These are phyloP conservation scores for Melanotaenia nigrans DNA, from an alignment of 2,797 vertebrate species.

Conservation along the genomic window DNA sequence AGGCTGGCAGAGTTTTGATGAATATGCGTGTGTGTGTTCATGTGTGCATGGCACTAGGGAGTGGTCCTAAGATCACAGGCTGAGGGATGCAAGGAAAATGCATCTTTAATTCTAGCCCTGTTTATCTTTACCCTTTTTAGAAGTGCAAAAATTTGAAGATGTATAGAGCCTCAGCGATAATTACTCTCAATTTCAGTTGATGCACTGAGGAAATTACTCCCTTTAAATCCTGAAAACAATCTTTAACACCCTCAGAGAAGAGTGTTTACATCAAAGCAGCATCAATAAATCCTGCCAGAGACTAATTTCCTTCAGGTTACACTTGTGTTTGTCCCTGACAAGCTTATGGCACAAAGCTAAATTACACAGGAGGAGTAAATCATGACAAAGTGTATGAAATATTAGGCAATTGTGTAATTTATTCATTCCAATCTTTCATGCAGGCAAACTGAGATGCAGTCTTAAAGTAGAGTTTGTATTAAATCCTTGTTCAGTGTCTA, in stretches of 20 bases:
- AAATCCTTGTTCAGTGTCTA: slow-evolving; percentile 23
- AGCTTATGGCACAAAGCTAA: slow-evolving; percentile 17
- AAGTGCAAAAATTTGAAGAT: slow-evolving; percentile 47
- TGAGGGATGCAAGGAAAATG: slow-evolving; percentile 61
- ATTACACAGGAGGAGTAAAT: slow-evolving; percentile 23
- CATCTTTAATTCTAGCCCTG: slow-evolving; percentile 71
- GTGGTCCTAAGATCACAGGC: slow-evolving; percentile 58
- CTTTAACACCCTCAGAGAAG: slow-evolving; percentile 51
- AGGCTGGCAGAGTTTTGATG: slow-evolving; percentile 31
- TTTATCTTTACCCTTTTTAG: slow-evolving; percentile 61
- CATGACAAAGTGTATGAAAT: slow-evolving; percentile 2
- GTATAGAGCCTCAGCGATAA: slow-evolving; percentile 57
- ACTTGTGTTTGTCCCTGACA: slow-evolving; percentile 45
- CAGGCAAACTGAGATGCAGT: neutral
- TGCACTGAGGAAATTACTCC: slow-evolving; percentile 50
- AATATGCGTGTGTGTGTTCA: slow-evolving; percentile 6
- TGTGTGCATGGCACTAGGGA: neutral
- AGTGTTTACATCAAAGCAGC: slow-evolving; percentile 65
- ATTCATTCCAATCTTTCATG: slow-evolving; percentile 24
- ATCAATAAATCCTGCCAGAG: slow-evolving; percentile 53
- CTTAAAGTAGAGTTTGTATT: slow-evolving; percentile 12
- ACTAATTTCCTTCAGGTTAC: slow-evolving; percentile 69
- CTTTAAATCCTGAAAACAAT: slow-evolving; percentile 66
- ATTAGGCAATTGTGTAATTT: slow-evolving; percentile 9
- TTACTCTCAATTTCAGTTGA: slow-evolving; percentile 60